These are phyloP conservation scores for Drosophila quadrilineata DNA, from an alignment of 1,140 invertebrate genomes.

Conservation along the genomic window DNA sequence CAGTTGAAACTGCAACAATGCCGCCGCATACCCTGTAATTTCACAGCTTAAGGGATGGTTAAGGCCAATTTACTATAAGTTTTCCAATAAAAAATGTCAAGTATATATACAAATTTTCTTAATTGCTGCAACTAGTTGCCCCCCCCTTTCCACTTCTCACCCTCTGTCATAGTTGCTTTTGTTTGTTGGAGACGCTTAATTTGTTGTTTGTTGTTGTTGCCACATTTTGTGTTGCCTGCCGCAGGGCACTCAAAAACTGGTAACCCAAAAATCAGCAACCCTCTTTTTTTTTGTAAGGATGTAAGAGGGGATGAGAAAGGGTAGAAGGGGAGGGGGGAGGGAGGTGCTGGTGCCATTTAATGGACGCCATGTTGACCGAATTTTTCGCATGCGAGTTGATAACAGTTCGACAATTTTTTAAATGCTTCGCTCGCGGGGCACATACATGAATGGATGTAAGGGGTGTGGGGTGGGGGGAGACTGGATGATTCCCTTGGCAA, in stretches of 20 bases:
- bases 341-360: too few species aligned
- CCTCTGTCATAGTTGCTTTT: background rate
- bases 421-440: slow-evolving; percentile 26
- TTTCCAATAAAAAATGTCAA: too few species aligned
- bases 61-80: too few species aligned
- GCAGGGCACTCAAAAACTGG: slow-evolving; percentile 19
- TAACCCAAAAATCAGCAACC: background rate
- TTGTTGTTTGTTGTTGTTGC: slow-evolving; percentile 18
- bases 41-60: too few species aligned
- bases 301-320: too few species aligned
- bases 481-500: slow-evolving; percentile 15
- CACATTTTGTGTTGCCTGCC: slow-evolving; percentile 2
- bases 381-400: slow-evolving; percentile 51
- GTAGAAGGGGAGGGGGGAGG: too few species aligned
- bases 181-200: slow-evolving; percentile 3
- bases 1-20: background rate
- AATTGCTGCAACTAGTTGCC: too few species aligned
- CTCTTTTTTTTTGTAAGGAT: too few species aligned
- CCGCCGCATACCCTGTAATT: slow-evolving; percentile 11
- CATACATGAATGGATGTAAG: background rate
- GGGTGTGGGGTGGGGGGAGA: background rate
- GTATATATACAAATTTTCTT: background rate
- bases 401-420: slow-evolving; percentile 53
- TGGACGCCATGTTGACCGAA: slow-evolving; percentile 60
- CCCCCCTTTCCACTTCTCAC: background rate